Percentiles rank a stretch among this genome's conserved stretches.
phyloP scores from a whole-genome alignment of 35 echinoderm and acorn worm species.

The Lytechinus variegatus region DNA sequence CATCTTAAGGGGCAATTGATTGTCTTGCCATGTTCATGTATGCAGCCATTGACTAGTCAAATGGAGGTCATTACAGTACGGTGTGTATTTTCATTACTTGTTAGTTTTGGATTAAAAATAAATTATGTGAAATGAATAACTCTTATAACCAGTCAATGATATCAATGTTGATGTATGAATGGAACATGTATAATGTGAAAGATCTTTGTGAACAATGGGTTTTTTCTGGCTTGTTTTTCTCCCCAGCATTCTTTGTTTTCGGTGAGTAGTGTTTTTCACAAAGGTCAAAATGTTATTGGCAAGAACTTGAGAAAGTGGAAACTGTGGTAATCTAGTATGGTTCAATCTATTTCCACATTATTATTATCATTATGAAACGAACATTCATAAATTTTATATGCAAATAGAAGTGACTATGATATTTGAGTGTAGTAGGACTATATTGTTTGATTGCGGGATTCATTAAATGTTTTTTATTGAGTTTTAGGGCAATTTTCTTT shows the following conservation, averaged over 20 bases:
- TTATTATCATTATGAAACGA: not conserved
- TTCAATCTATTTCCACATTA: not conserved
- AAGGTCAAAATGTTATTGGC: not conserved
- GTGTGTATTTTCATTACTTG: too few species aligned
- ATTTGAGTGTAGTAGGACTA: not conserved
- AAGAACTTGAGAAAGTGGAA: not conserved
- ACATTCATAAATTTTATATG: not conserved
- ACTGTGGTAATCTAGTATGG: not conserved
- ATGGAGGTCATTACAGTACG: too few species aligned
- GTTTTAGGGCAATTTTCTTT: not conserved
- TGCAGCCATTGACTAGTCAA: not conserved
- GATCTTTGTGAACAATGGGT: too few species aligned
- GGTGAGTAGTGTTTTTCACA: too few species aligned
- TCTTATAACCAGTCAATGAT: too few species aligned
- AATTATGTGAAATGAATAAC: too few species aligned
- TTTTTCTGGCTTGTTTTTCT: too few species aligned
- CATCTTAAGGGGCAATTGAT: not conserved
- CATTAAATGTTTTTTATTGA: not conserved
- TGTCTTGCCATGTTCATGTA: not conserved
- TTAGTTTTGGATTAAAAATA: too few species aligned
- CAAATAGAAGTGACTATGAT: not conserved
- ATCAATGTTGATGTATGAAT: too few species aligned
- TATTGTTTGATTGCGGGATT: not conserved
- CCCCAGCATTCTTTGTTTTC: too few species aligned
- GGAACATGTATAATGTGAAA: too few species aligned